Conservation (phyloP, 2,113 vertebrate species). For the Barbus barbus region DNA sequence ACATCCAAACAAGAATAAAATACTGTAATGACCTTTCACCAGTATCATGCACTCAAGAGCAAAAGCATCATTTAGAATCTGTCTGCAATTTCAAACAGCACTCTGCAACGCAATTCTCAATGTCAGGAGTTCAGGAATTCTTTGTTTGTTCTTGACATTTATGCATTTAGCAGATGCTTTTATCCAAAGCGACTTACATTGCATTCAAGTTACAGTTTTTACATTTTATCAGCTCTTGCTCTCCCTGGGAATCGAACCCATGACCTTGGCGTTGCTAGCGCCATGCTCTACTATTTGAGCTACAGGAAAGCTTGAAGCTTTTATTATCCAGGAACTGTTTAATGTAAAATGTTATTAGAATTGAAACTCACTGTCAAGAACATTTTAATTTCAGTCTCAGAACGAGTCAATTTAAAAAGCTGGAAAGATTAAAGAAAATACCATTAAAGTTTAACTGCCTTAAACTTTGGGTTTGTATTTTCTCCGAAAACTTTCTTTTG, state of each 20-base stretch:
- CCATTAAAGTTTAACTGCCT: background rate
- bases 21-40: conserved; percentile 32
- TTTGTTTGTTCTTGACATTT: background rate
- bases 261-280: too few species aligned
- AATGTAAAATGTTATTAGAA: conserved; percentile 14
- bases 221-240: too few species aligned
- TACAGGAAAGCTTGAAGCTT: too few species aligned
- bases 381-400: background rate
- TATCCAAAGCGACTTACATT: too few species aligned
- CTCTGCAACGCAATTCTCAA: conserved; percentile 9
- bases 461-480: background rate
- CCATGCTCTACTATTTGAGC: too few species aligned
- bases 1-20: conserved; percentile 37
- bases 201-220: too few species aligned
- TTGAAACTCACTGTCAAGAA: background rate
- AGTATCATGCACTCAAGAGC: conserved; percentile 25
- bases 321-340: conserved; percentile 13
- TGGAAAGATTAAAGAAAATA: background rate
- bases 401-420: background rate
- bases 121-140: background rate
- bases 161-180: too few species aligned
- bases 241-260: too few species aligned
- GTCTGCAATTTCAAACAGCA: conserved; percentile 26
- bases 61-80: conserved; percentile 21
- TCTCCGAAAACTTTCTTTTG: background rate